phyloP scores from a whole-genome alignment of 2,888 invertebrate genomes.

The Eubasilissa splendida region DNA sequence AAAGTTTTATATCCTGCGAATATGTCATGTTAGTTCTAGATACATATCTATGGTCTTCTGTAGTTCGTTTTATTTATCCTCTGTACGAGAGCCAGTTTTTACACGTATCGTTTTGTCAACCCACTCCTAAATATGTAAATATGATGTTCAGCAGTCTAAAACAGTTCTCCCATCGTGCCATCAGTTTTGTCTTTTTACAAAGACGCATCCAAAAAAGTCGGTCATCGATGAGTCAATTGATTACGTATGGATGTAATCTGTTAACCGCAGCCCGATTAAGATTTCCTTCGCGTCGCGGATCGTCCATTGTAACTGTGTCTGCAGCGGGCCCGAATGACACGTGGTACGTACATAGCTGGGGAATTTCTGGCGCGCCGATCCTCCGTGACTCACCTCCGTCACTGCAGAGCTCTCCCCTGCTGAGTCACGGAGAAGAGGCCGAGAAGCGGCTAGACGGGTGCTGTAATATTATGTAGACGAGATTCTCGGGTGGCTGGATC shows the following conservation, averaged over 20 bases:
- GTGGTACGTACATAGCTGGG: slow-evolving; percentile 4
- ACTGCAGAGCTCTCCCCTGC: not conserved
- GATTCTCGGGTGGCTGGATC: no score
- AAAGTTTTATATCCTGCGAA: no score
- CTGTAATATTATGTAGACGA: not conserved
- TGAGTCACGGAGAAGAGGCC: not conserved
- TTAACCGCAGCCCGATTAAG: slow-evolving; percentile 11
- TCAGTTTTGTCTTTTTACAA: no score
- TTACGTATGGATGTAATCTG: not conserved
- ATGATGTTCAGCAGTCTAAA: no score
- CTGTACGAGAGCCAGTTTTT: no score
- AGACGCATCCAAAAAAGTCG: slow-evolving; percentile 6
- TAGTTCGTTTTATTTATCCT: no score
- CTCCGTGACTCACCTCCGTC: slow-evolving; percentile 12
- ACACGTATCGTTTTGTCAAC: no score
- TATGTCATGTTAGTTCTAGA: no score
- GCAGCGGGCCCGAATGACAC: not conserved
- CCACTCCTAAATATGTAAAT: no score
- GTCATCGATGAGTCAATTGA: slow-evolving; percentile 17
- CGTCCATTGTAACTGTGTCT: slow-evolving; percentile 19
- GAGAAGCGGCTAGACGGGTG: not conserved
- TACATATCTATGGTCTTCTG: no score
- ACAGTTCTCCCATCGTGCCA: no score
- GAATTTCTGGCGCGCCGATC: slow-evolving; percentile 1
- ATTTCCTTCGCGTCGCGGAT: slow-evolving; percentile 14